Evolutionary conservation across 2,797 vertebrate genomes (phyloP), one percentile per base, ranked within the genome.

Genomic region (Hydrocynus forskahlii): DNA sequence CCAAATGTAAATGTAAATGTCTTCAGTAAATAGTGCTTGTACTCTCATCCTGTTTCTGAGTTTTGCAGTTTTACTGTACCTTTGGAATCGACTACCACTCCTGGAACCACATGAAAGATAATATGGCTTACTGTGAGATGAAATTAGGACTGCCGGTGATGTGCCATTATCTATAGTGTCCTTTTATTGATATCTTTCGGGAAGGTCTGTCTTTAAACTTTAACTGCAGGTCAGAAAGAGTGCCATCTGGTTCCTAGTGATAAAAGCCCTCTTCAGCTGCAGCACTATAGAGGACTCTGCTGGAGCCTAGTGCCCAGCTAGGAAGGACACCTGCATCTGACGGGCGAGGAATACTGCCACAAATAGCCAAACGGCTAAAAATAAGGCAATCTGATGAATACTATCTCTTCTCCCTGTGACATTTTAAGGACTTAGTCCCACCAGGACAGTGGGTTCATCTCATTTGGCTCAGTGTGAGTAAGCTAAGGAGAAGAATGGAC

Each of bases 291-390:
- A 82, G 62, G 40, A 29, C 75, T 70, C 29, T 50, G 10, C 63
- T 68, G 73, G 81, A 88, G 86, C 86, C 84, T 68, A 60, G 76
- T 79, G 45, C 9, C 8, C 57, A 16, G 40, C 66, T 81, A 75
- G 68, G 77, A 90, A 92, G 84, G 89, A 88, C 87, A 87, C 82
- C 86, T 90, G 86, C 86, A 89, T 86, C 82, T 80, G 71, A 76
- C 35, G 0, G 17, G 78, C 88, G 84, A 89, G 88, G 89, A 91
- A 91, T 87, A 88, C 35, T 71, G 74, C 52, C 50, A n/a, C n/a
- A 78, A 74, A 66, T 1, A 8, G 79, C 89, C 88, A 75, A 73
- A 66, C 0, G 4, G 77, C 89, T 89, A 90, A 90, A 90, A 91
- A 92, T 87, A 89, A 81, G 79, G 57, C 40, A n/a, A 68, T 45